Percentiles rank a stretch among this genome's conserved stretches.
phyloP scores from a whole-genome alignment of 1,140 invertebrate species.

The Matsumurasca onukii region DNA sequence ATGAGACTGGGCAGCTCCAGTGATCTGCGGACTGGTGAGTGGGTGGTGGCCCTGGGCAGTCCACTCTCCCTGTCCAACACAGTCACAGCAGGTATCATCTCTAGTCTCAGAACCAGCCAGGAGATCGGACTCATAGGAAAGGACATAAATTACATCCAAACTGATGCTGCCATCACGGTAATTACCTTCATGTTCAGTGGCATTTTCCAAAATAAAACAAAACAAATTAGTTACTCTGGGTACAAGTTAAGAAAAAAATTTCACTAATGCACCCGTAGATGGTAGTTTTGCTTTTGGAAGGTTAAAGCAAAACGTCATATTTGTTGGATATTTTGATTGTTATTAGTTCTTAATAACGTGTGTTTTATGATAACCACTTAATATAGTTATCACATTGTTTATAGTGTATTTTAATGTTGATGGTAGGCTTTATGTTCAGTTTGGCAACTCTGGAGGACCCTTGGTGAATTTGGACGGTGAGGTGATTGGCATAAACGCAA shows the following conservation, averaged over 20 bases:
- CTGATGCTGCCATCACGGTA: slow-evolving; percentile 89
- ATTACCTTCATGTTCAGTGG: slow-evolving; percentile 39
- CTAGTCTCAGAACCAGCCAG: slow-evolving; percentile 70
- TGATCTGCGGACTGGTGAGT: slow-evolving; percentile 58
- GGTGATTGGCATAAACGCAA: slow-evolving; percentile 93
- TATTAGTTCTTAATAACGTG: too few relatives aligned
- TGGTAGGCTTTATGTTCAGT: too few relatives aligned
- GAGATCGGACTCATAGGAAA: slow-evolving; percentile 79
- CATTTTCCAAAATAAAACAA: too few relatives aligned
- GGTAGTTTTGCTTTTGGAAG: too few relatives aligned
- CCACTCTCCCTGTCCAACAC: slow-evolving; percentile 60
- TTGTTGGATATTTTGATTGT: too few relatives aligned
- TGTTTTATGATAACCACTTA: too few relatives aligned
- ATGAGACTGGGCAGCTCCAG: slow-evolving; percentile 55
- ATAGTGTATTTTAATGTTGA: too few relatives aligned
- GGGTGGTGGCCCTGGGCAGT: slow-evolving; percentile 63
- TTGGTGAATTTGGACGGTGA: slow-evolving; percentile 91
- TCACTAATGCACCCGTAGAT: too few relatives aligned
- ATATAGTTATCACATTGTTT: too few relatives aligned
- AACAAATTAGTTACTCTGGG: too few relatives aligned
- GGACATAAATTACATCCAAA: slow-evolving; percentile 92
- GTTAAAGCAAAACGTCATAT: too few relatives aligned
- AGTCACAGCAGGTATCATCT: slow-evolving; percentile 62
- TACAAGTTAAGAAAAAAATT: too few relatives aligned
- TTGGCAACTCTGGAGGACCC: slow-evolving; percentile 94